A percentile compares a stretch with the other conserved stretches of the same genome.
phyloP scores from a whole-genome alignment of 2,113 vertebrate species.

The Grantiella picta region DNA sequence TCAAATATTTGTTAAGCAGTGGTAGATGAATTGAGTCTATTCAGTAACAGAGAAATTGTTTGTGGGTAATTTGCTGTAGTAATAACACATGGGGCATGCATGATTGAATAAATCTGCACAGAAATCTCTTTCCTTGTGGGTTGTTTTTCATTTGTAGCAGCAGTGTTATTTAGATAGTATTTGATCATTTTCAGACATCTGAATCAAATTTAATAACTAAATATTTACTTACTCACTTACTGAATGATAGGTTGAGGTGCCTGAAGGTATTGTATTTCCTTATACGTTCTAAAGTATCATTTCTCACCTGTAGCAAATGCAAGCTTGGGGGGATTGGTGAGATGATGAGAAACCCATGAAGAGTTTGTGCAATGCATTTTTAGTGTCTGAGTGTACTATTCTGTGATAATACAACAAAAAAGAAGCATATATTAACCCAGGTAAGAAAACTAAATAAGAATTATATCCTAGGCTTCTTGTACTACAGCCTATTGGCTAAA shows the following conservation, averaged over 20 bases:
- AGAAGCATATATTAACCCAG: not conserved
- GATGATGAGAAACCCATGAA: not conserved
- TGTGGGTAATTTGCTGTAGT: conserved; percentile 63
- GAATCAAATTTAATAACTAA: not conserved
- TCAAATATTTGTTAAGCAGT: conserved; percentile 66
- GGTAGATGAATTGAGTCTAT: conserved; percentile 40
- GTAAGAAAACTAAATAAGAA: not conserved
- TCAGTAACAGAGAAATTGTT: conserved; percentile 70
- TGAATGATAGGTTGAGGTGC: not conserved
- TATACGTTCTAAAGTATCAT: not conserved
- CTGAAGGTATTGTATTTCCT: not conserved
- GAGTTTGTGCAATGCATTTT: not conserved
- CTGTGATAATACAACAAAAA: not conserved
- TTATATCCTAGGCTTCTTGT: not conserved
- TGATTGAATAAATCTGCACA: conserved; percentile 48
- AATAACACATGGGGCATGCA: conserved; percentile 26
- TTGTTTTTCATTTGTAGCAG: conserved; percentile 46
- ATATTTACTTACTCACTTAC: not conserved
- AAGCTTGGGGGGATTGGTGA: not conserved
- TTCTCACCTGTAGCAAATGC: not conserved
- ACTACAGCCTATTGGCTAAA: not conserved
- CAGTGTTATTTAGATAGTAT: not conserved
- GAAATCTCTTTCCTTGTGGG: not conserved
- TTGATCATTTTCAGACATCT: not conserved
- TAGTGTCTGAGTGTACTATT: not conserved